Conservation (phyloP, 2,113 vertebrate species). For the Hemiscyllium ocellatum region DNA sequence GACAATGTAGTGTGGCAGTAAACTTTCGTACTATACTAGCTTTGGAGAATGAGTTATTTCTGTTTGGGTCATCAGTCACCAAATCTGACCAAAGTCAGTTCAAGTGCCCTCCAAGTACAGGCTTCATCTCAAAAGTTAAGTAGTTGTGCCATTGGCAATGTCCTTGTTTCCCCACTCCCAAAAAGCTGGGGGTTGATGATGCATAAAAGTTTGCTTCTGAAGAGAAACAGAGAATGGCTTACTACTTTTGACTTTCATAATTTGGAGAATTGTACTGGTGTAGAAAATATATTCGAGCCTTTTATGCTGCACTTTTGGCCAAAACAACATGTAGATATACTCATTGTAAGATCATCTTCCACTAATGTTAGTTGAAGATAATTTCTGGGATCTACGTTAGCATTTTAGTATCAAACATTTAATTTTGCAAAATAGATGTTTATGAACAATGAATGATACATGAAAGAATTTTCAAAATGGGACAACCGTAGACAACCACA, state of each 20-base stretch:
- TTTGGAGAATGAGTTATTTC: not conserved
- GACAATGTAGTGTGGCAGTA: not conserved
- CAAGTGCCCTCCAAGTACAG: not conserved
- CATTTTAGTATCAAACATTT: not conserved
- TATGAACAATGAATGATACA: not conserved
- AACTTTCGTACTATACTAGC: not conserved
- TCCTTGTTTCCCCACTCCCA: not conserved
- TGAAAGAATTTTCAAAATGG: not conserved
- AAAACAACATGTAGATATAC: not conserved
- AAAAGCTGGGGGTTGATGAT: not conserved
- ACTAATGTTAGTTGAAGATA: not conserved
- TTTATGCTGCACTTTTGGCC: not conserved
- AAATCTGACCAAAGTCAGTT: not conserved
- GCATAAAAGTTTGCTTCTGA: not conserved
- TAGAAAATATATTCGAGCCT: not conserved
- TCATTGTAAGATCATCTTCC: not conserved
- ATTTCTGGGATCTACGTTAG: not conserved
- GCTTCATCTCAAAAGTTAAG: not conserved
- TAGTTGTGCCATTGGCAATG: not conserved
- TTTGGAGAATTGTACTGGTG: not conserved
- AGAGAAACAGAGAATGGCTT: not conserved
- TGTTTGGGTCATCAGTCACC: not conserved
- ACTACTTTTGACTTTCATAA: not conserved
- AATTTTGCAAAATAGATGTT: not conserved
- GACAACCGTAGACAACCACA: not conserved